Evolutionary conservation across 2,797 vertebrate species (phyloP).

Genomic region (Neostethus bicornis): DNA sequence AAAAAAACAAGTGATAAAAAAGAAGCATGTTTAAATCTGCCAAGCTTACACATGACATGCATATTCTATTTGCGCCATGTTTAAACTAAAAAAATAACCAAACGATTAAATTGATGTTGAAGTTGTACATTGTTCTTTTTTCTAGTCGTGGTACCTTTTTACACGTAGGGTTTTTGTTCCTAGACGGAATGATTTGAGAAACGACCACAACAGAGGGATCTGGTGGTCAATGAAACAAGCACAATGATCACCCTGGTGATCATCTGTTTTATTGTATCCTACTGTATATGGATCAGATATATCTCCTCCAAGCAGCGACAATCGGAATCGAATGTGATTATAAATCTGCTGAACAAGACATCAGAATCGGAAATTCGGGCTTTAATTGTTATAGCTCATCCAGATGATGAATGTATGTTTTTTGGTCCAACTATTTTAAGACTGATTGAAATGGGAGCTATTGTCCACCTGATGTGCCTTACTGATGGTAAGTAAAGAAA

Average conservation of each 20-base stretch:
- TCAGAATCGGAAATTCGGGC: constrained; percentile 48
- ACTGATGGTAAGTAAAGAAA: constrained; percentile 85
- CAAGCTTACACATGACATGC: too few species aligned
- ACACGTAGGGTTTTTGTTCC: constrained; percentile 17
- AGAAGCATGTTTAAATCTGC: too few species aligned
- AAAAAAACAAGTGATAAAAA: too few species aligned
- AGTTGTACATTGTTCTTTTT: too few species aligned
- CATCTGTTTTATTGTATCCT: constrained; percentile 52
- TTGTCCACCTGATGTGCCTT: constrained; percentile 87
- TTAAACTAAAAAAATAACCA: too few species aligned
- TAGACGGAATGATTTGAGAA: constrained; percentile 72
- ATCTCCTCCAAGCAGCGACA: constrained; percentile 53
- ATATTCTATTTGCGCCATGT: too few species aligned
- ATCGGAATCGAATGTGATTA: constrained; percentile 37
- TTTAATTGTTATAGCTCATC: constrained; percentile 88
- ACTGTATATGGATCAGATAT: constrained; percentile 64
- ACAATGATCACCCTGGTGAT: constrained; percentile 40
- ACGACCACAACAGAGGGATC: constrained; percentile 75
- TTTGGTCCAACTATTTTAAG: constrained; percentile 89
- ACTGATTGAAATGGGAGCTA: constrained; percentile 73
- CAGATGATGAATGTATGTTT: constrained; percentile 97
- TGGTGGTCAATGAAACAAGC: too few species aligned
- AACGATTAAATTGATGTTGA: too few species aligned
- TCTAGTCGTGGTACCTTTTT: constrained; percentile 58
- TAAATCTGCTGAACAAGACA: constrained; percentile 12